Evolutionary conservation across 2,888 invertebrate species (phyloP).

Genomic region (Formica aserva): DNA sequence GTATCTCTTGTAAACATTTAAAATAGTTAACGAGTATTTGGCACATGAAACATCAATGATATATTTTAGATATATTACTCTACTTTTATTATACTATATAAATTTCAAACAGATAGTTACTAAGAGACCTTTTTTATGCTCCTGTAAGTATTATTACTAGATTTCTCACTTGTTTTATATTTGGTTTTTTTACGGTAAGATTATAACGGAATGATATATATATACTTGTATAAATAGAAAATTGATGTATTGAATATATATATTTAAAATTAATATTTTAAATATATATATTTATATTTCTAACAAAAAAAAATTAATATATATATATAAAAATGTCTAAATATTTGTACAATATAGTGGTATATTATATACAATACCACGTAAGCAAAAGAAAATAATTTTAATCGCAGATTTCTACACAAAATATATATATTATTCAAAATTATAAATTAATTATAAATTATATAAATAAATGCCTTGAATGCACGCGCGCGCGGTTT

Average conservation of each 20-base stretch:
- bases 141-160: slow-evolving; percentile 63
- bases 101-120: slow-evolving; percentile 64
- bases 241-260: not conserved
- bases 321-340: not conserved
- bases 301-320: not conserved
- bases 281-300: not conserved
- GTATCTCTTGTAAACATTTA: slow-evolving; percentile 80
- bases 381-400: not conserved
- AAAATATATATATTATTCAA: slow-evolving; percentile 2
- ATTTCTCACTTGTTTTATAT: slow-evolving; percentile 39
- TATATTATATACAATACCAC: not conserved
- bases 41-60: slow-evolving; percentile 83
- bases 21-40: slow-evolving; percentile 84
- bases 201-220: slow-evolving; percentile 11
- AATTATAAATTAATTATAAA: not conserved
- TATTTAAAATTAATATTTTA: not conserved
- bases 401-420: slow-evolving; percentile 1
- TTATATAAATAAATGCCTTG: slow-evolving; percentile 6
- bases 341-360: slow-evolving; percentile 1
- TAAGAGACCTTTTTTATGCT: slow-evolving; percentile 69
- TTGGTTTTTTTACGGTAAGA: slow-evolving; percentile 35
- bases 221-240: slow-evolving; percentile 5
- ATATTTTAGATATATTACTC: slow-evolving; percentile 51
- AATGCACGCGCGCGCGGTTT: not conserved
- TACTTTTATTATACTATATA: slow-evolving; percentile 58